Conservation (phyloP, 2,797 vertebrate genomes). For the Crypturellus tataupa region DNA sequence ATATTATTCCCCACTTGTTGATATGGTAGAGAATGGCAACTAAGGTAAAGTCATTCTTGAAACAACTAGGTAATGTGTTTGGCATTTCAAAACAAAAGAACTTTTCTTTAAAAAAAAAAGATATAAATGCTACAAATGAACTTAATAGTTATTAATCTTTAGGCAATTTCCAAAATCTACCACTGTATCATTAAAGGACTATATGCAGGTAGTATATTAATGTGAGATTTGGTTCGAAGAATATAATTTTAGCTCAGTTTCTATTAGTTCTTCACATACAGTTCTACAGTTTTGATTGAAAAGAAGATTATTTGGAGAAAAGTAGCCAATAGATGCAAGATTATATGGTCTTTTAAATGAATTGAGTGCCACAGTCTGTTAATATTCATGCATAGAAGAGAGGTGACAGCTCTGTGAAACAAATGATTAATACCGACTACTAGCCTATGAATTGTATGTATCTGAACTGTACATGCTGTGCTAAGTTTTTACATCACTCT, state of each 20-base stretch:
- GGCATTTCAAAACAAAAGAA: not conserved
- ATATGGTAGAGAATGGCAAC: not conserved
- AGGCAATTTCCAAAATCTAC: not conserved
- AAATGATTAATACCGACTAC: not conserved
- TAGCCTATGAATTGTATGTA: not conserved
- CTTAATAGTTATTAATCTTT: not conserved
- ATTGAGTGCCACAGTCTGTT: not conserved
- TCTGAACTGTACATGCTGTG: not conserved
- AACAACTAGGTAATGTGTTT: not conserved
- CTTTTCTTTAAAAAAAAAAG: not conserved
- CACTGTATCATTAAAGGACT: not conserved
- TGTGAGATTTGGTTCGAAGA: not conserved
- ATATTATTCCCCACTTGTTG: not conserved
- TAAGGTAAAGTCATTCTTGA: not conserved
- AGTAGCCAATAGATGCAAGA: not conserved
- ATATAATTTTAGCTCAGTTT: not conserved
- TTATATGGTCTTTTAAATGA: not conserved
- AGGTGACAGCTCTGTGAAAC: not conserved
- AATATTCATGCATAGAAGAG: not conserved
- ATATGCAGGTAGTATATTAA: not conserved
- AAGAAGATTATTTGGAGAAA: not conserved
- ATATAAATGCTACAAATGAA: not conserved
- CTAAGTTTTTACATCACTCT: not conserved
- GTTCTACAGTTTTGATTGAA: not conserved
- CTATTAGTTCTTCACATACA: not conserved